These are phyloP conservation scores for Dreissena polymorpha DNA, from an alignment of 1,140 invertebrate species.

Conservation along the genomic window DNA sequence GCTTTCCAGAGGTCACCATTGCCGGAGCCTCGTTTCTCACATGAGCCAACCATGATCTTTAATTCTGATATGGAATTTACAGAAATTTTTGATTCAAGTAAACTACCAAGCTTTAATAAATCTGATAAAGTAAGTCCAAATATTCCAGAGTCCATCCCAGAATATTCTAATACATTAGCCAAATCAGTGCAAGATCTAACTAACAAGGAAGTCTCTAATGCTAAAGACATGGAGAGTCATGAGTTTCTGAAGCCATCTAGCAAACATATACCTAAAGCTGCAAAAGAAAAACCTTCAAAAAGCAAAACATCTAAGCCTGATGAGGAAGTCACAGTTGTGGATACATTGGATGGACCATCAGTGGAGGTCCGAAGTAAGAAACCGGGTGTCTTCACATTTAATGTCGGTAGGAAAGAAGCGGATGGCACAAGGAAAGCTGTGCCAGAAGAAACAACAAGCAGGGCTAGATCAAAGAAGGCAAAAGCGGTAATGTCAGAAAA, in stretches of 20 bases:
- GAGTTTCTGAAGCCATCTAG: neutral
- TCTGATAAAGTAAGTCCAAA: conserved; percentile 23
- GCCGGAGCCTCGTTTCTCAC: conserved; percentile 12
- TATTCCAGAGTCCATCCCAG: neutral
- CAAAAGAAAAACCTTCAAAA: neutral
- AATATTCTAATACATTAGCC: neutral
- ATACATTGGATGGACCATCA: neutral
- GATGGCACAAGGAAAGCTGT: conserved; percentile 50
- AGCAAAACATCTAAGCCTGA: neutral
- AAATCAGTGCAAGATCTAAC: neutral
- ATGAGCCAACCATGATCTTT: conserved; percentile 48
- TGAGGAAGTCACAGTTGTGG: no score
- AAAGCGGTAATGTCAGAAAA: conserved; percentile 37
- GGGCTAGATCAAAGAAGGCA: conserved; percentile 48
- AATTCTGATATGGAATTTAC: conserved; percentile 54
- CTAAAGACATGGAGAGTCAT: no score
- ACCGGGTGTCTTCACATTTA: conserved; percentile 50
- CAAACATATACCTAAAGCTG: neutral
- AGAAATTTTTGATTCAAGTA: conserved; percentile 29
- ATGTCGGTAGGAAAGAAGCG: conserved; percentile 41
- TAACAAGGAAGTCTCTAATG: no score
- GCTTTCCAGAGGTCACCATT: conserved; percentile 14
- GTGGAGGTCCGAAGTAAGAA: conserved; percentile 50
- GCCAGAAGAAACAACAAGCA: conserved; percentile 35
- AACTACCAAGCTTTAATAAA: neutral